Conservation (phyloP, 2,888 invertebrate species). For the Aphidius colemani region DNA sequence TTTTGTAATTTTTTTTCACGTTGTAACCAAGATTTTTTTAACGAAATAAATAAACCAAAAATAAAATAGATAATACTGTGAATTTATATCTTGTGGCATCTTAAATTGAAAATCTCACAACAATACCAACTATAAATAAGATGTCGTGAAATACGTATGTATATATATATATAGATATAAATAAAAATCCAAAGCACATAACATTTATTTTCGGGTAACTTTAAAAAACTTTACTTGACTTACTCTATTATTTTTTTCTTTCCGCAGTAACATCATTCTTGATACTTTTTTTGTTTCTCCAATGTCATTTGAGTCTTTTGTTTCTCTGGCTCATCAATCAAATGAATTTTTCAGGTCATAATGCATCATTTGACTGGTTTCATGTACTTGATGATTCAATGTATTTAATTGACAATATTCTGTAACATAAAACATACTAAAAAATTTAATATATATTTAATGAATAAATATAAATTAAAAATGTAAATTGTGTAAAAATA, state of each 20-base stretch:
- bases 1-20: no score
- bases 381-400: no score
- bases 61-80: no score
- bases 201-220: slow-evolving; percentile 22
- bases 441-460: no score
- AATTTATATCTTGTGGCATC: slow-evolving; percentile 1
- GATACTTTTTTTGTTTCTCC: slow-evolving; percentile 14
- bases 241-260: slow-evolving; percentile 6
- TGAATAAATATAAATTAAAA: slow-evolving; percentile 15
- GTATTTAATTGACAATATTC: no score
- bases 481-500: neutral
- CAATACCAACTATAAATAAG: slow-evolving; percentile 22
- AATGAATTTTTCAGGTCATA: no score
- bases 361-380: no score
- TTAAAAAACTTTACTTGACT: slow-evolving; percentile 19
- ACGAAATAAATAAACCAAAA: no score
- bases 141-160: slow-evolving; percentile 16
- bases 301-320: slow-evolving; percentile 35
- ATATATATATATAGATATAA: neutral
- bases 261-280: neutral
- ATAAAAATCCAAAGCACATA: slow-evolving; percentile 1
- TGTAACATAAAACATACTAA: no score
- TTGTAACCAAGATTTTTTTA: no score
- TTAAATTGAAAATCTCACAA: slow-evolving; percentile 21
- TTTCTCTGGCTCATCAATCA: slow-evolving; percentile 22